phyloP scores from a whole-genome alignment of 2,113 vertebrate genomes.

The Tor tambroides region DNA sequence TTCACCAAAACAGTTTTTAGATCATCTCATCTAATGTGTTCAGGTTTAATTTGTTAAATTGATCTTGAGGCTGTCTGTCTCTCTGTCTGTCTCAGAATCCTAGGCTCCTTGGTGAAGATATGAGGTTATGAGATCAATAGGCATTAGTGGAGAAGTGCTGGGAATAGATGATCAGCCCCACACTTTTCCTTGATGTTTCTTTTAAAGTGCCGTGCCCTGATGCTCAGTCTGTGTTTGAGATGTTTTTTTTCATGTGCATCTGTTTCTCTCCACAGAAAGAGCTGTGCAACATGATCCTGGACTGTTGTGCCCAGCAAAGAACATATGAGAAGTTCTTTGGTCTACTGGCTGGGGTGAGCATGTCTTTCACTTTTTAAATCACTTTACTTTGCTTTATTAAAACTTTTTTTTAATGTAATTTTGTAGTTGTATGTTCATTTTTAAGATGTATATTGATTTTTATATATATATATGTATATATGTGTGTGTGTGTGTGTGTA shows the following conservation, averaged over 20 bases:
- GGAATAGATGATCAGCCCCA: not conserved
- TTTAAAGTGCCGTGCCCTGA: not conserved
- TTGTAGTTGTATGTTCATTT: too few relatives aligned
- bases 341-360: slow-evolving; percentile 93
- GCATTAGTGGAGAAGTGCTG: not conserved
- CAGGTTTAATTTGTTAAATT: not conserved
- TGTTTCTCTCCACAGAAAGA: slow-evolving; percentile 84
- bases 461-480: too few relatives aligned
- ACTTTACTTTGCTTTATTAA: too few relatives aligned
- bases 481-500: too few relatives aligned
- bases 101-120: slow-evolving; percentile 1
- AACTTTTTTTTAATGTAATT: too few relatives aligned
- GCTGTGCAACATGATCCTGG: slow-evolving; percentile 99
- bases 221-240: not conserved
- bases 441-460: too few relatives aligned
- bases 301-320: slow-evolving; percentile 98
- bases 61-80: not conserved
- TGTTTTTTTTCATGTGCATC: not conserved
- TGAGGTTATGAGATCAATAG: slow-evolving; percentile 22
- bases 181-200: not conserved
- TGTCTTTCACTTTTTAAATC: not conserved
- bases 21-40: not conserved
- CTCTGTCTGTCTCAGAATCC: slow-evolving; percentile 1
- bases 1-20: not conserved
- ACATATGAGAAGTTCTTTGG: slow-evolving; percentile 99